Base-by-base conservation (phyloP, 2,113 vertebrate genomes). In the Catagonus wagneri region DNA sequence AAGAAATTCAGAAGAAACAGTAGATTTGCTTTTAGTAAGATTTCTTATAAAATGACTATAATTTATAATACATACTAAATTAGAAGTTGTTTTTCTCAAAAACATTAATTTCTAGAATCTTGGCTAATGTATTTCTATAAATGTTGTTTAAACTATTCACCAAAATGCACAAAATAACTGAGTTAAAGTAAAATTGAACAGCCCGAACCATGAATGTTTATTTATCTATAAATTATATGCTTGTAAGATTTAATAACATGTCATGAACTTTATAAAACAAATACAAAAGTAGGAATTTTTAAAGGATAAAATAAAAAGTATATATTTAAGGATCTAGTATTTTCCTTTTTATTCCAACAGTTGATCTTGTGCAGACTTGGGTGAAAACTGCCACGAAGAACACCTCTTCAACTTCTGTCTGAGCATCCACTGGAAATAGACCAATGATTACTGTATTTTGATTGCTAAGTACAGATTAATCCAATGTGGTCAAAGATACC, bases 101-200 rank as follows among this genome's bases (percentile, higher is more conserved):
- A 94, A 2, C 52, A 78, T 58, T 89, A n/a, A 27, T 86, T 63
- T 91, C 60, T 89, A 86, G 17, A 27, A 34, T 27, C 36, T 83
- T 75, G 60, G 22, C 36, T 34, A 71, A 79, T 39, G 2, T 34
- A 54, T 75, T 85, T n/a, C 32, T 95, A 39, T 81, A 80, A 74
- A 36, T 76, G 22, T 79, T 44, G 80, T 50, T 93, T 83, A 94
- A 96, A 72, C 54, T 83, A 63, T 69, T 74, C 76, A 85, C 29
- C 54, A 63, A 27, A 68, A 90, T 92, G 63, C 85, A 63, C 52
- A 50, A 79, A 97, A 90, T 65, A 89, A 54, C 39, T 44, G 32
- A 81, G 61, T 63, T 54, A 50, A 94, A 76, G 68, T 20, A 81
- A 58, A 94, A 83, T 83, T 90, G 87, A 71, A 83, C 29, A 92